Base-by-base conservation (phyloP, 92 coral and sea anemone genomes). In the Palythoa grandiflora region DNA sequence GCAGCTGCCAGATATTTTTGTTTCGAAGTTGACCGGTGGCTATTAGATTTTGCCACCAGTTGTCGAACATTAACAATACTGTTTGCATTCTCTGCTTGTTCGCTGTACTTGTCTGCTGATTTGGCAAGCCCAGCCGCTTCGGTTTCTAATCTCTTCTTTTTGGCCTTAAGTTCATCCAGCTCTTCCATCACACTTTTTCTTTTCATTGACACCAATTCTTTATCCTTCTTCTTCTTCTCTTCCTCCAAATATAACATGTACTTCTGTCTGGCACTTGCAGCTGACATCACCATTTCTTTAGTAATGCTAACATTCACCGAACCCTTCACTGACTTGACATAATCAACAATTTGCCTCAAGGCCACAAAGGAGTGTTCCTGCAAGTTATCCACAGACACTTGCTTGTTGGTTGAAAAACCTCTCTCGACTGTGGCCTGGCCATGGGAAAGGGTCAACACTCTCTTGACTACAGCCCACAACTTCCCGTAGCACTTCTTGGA, bases 261-360 rank as follows among this genome's bases (percentile, higher is more conserved):
- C 65, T 71, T 87, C 75, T 87, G 87, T 39, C 89, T 87, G 9
- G 89, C 89, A 57, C 77, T 6, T 55, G 89, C 87, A 78, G 63
- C 89, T 20, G 87, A 87, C 4, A 39, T 57, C 17, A 37, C 38
- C 85, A 83, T 83, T 53, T 83, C 35, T 14, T 60, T 76, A 14
- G 80, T 75, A 28, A 75, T 75, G 38, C n/a, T 75, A 16, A 75
- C 80, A 15, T 76, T 50, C 36, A 39, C 4, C 12, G 87, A 83
- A 68, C 77, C 61, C 12, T 83, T 83, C 54, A 83, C 76, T 65
- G 76, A 38, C n/a, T 83, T 68, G 28, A 83, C 38, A 52, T 83
- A 39, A 83, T 83, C 76, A 68, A 38, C 38, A 83, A 39, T 65
- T 83, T 63, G 87, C 75, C 76, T 39, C 37, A 83, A 59, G 50